phyloP scores from a whole-genome alignment of 2,888 invertebrate species.

The Cloeon dipterum region DNA sequence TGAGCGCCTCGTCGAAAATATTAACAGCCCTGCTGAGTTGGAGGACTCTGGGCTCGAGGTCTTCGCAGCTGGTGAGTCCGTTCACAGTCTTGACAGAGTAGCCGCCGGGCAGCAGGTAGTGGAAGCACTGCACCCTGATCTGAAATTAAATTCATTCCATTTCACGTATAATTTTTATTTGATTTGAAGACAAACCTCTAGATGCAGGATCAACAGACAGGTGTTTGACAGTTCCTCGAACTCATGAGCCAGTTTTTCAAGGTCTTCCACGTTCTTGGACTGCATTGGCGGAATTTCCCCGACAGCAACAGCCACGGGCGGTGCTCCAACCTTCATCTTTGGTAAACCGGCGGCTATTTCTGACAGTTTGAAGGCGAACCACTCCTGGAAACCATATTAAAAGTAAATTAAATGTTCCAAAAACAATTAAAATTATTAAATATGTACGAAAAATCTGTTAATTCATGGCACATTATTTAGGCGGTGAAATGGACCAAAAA shows the following conservation, averaged over 20 bases:
- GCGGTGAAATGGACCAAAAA: too few relatives aligned
- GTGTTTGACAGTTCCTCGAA: conserved; percentile 79
- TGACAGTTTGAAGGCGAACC: conserved; percentile 47
- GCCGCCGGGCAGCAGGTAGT: conserved; percentile 49
- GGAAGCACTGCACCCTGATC: conserved; percentile 87
- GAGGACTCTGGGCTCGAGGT: conserved; percentile 50
- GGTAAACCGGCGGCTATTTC: conserved; percentile 30
- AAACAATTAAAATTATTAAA: too few relatives aligned
- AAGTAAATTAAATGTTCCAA: too few relatives aligned
- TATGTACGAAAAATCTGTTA: too few relatives aligned
- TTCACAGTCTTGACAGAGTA: conserved; percentile 17
- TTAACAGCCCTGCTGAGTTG: conserved; percentile 56
- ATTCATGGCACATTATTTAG: too few relatives aligned
- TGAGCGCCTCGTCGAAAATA: conserved; percentile 53
- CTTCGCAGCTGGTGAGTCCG: conserved; percentile 43
- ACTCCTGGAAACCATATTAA: conserved; percentile 31
- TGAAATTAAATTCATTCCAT: too few relatives aligned
- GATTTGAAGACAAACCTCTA: conserved; percentile 42
- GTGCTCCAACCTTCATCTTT: conserved; percentile 11
- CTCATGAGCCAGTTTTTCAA: conserved; percentile 46
- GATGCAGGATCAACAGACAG: conserved; percentile 72
- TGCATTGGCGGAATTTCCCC: conserved; percentile 18
- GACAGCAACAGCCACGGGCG: neutral
- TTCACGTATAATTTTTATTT: too few relatives aligned
- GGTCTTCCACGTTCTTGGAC: conserved; percentile 33